Evolutionary conservation across 1,140 invertebrate species (phyloP).

Genomic region (Phenacoccus solenopsis): DNA sequence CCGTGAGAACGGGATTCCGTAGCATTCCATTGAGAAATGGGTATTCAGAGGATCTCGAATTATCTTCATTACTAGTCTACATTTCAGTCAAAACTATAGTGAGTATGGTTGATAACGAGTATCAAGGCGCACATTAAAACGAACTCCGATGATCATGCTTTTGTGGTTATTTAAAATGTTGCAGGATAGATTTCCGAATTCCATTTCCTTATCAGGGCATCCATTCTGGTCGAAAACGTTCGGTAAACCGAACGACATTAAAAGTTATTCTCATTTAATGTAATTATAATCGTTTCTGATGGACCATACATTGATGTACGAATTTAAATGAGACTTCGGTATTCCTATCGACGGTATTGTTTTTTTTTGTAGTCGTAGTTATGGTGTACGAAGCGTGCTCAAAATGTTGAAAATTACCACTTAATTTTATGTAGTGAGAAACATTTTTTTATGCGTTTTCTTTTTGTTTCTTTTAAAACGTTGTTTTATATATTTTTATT

Average conservation of each 20-base stretch:
- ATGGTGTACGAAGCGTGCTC: too few relatives aligned
- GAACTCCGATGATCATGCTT: too few relatives aligned
- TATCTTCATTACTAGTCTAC: constrained; percentile 80
- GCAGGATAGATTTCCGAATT: constrained; percentile 6
- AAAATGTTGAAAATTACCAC: too few relatives aligned
- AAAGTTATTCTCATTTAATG: neutral
- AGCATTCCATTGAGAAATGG: constrained; percentile 83
- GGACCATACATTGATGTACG: too few relatives aligned
- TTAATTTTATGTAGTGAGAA: too few relatives aligned
- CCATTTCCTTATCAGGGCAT: neutral
- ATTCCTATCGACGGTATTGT: too few relatives aligned
- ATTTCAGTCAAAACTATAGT: constrained; percentile 39
- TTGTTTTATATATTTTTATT: too few relatives aligned
- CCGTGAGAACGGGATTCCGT: constrained; percentile 69
- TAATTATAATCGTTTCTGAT: neutral
- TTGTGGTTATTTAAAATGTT: neutral
- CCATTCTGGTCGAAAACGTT: neutral
- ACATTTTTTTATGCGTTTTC: too few relatives aligned
- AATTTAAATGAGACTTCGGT: too few relatives aligned
- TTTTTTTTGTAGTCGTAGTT: too few relatives aligned
- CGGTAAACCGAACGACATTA: neutral
- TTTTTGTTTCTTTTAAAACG: too few relatives aligned
- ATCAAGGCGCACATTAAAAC: too few relatives aligned
- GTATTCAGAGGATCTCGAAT: constrained; percentile 84
- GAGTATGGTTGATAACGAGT: neutral